Evolutionary conservation across 2,797 vertebrate species (phyloP), one percentile per base, ranked within the genome.

Genomic region (Silurus aristotelis): DNA sequence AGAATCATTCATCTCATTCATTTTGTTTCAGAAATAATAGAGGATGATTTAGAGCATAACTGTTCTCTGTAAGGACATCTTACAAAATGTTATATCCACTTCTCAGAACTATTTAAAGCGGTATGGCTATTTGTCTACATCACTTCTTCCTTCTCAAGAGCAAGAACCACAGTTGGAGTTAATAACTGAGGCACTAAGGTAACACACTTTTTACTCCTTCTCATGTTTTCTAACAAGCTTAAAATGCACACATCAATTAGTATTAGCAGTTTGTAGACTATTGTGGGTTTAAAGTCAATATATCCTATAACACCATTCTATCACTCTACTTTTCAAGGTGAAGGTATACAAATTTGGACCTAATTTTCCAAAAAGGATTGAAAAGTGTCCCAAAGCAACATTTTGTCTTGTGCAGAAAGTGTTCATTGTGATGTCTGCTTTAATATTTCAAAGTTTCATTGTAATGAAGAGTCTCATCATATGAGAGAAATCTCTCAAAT

Each of bases 41-140:
- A 60, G 6, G 6, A 68, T 17, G 19, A 20, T 71, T 66, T 66
- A 58, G 48, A 52, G 25, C 67, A 60, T 79, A 17, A 22, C 10
- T 31, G 27, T 10, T 4, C 5, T 10, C 22, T 63, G 15, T n/a
- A 25, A 10, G 66, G 43, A 38, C 52, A 12, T 19, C 5, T 1
- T 82, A 10, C 27, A 72, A 60, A 72, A 83, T 71, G 31, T 22
- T 61, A n/a, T 80, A 80, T 38, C 22, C 1, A 8, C 71, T 88
- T 67, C 88, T 86, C 68, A 97, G 96, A 89, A 75, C n/a, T 97
- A 96, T 89, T 92, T 97, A 80, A 89, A 89, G 84, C 92, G 91
- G 46, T 97, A 94, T 76, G 96, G 95, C 27, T 97, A 97, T 82
- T 90, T 97, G 82, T 93, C 96, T 89, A 92, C 94, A 64, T 92